Evolutionary conservation across 2,113 vertebrate genomes (phyloP), one percentile per base, ranked within the genome.

Genomic region (Urocynchramus pylzowi): DNA sequence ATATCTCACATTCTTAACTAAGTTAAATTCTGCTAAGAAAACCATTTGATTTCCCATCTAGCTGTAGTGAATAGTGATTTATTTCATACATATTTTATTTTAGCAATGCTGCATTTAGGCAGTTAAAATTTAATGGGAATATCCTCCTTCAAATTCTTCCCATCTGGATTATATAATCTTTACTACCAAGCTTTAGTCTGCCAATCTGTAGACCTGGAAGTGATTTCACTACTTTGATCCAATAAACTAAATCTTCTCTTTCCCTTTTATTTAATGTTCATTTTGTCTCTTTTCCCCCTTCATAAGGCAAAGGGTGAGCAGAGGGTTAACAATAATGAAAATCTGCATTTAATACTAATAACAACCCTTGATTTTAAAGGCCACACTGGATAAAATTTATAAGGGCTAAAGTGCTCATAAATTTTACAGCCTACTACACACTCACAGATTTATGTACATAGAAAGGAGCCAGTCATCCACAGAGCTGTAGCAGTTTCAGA

Each of bases 341-440:
- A 89, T 73, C 45, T 44, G 52, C 61, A 84, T n/a, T 76, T 84
- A 97, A 94, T 16, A 81, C 69, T 61, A 96, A 90, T 89, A 87
- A 88, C 93, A 84, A 94, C n/a, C 37, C 82, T 96, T 74, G 52
- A n/a, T 93, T 97, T 97, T 96, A 97, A 97, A 97, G 87, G 80
- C 80, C 56, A 95, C 80, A 94, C 56, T 91, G 94, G 68, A 93
- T 93, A 96, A 96, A 97, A 97, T 95, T 95, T 97, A 73, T 91
- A 97, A 87, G 57, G 60, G n/a, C 57, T 94, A 60, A 96, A 97
- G 92, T 79, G 64, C 56, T 92, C 84, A 94, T 96, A 97, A 97
- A 97, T 97, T 95, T 96, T 89, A 96, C 70, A 93, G 49, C 33
- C 53, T 90, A 83, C 70, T 91, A 89, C 71, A 90, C 76, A 94